Evolutionary conservation across 1,140 invertebrate species (phyloP).

Genomic region (Plodia interpunctella): DNA sequence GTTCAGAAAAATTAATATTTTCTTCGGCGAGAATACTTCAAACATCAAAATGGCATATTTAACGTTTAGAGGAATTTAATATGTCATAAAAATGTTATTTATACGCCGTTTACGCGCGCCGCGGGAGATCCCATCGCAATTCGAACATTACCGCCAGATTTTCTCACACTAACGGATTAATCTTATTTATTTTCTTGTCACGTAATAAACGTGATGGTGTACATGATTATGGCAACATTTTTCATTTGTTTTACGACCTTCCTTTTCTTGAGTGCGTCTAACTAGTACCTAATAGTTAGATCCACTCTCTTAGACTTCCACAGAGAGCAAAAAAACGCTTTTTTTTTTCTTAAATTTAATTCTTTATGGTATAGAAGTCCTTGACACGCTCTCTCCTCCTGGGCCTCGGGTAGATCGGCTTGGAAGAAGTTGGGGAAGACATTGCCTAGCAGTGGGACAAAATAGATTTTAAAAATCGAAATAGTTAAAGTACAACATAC

Average conservation of each 20-base stretch:
- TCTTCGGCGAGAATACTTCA: conserved; percentile 34
- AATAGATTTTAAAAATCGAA: no score
- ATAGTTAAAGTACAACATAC: no score
- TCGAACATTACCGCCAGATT: conserved; percentile 17
- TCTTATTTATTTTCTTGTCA: conserved; percentile 12
- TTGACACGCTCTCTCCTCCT: no score
- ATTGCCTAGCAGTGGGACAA: no score
- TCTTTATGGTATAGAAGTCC: no score
- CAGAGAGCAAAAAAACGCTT: no score
- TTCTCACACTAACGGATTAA: conserved; percentile 23
- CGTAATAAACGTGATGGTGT: not conserved
- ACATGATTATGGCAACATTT: not conserved
- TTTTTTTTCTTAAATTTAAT: no score
- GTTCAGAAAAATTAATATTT: conserved; percentile 34
- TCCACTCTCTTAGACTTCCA: no score
- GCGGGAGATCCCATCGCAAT: conserved; percentile 42
- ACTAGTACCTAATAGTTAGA: no score
- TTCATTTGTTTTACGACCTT: not conserved
- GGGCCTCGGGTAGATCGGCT: no score
- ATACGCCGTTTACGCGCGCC: conserved; percentile 49
- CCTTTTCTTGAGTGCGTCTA: not conserved
- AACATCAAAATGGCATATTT: conserved; percentile 57
- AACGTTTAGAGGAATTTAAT: conserved; percentile 60
- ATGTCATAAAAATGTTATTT: conserved; percentile 65
- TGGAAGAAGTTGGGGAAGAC: no score